Percentiles rank a stretch among this genome's conserved stretches.
Conservation (phyloP, 2,113 vertebrate genomes). For the Atherinomorus stipes region DNA sequence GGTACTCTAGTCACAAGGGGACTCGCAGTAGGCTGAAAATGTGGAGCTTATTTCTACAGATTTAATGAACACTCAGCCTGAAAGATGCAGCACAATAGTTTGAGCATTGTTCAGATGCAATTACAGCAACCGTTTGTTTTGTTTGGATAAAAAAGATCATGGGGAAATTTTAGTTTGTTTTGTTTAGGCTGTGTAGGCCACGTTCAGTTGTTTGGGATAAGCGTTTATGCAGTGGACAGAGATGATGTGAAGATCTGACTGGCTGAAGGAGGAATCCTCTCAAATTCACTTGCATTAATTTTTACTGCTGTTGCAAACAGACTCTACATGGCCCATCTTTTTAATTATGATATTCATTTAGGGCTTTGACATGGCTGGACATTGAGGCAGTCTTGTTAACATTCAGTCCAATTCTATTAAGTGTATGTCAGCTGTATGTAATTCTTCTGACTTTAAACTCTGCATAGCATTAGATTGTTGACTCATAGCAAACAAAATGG, state of each 20-base stretch:
- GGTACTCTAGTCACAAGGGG: constrained; percentile 46
- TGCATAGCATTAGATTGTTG: too few species aligned
- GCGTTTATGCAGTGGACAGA: background rate
- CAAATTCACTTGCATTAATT: too few species aligned
- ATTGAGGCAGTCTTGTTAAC: background rate
- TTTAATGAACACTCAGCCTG: background rate
- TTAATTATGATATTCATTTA: background rate
- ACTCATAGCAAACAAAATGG: too few species aligned
- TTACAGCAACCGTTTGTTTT: constrained; percentile 19
- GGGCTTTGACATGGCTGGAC: background rate
- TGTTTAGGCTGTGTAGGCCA: background rate
- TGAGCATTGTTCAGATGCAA: background rate
- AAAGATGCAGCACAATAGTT: constrained; percentile 17
- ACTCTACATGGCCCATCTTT: background rate
- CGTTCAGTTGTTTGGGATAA: background rate
- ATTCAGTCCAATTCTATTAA: background rate
- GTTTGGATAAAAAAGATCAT: constrained; percentile 8
- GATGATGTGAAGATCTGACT: too few species aligned
- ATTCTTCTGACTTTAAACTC: background rate
- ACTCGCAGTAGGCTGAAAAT: constrained; percentile 10
- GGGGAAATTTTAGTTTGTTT: constrained; percentile 1
- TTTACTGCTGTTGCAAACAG: too few species aligned
- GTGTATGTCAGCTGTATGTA: background rate
- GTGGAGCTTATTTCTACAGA: constrained; percentile 11
- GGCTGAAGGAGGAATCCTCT: too few species aligned